Percentiles rank a stretch among this genome's conserved stretches.
Conservation (phyloP, 2,888 invertebrate species). For the Buathra laborator region DNA sequence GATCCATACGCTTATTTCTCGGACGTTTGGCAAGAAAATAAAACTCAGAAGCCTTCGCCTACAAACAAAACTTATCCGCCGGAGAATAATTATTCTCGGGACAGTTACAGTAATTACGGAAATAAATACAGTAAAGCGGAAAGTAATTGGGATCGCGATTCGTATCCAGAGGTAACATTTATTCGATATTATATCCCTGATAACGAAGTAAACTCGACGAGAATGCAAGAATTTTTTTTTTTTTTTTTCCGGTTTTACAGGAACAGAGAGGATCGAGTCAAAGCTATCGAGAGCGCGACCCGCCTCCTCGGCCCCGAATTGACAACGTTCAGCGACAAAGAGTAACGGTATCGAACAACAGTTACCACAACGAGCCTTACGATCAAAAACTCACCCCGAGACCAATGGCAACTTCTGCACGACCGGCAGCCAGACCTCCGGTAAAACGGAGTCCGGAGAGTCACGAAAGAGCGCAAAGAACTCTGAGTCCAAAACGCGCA, state of each 20-base stretch:
- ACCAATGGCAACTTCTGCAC: constrained; percentile 59
- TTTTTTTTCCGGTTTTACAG: constrained; percentile 63
- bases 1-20: constrained; percentile 84
- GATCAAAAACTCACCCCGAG: constrained; percentile 74
- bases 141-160: constrained; percentile 78
- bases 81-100: constrained; percentile 79
- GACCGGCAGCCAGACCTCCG: constrained; percentile 65
- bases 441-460: constrained; percentile 74
- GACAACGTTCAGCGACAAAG: constrained; percentile 73
- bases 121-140: constrained; percentile 80
- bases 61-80: constrained; percentile 77
- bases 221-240: background rate
- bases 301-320: constrained; percentile 74
- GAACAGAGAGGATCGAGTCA: constrained; percentile 76
- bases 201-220: background rate
- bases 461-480: constrained; percentile 73
- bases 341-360: constrained; percentile 65
- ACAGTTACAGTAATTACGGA: constrained; percentile 76
- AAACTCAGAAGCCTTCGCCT: constrained; percentile 75
- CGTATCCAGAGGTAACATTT: constrained; percentile 78
- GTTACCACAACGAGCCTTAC: constrained; percentile 75
- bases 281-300: constrained; percentile 80
- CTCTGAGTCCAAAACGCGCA: constrained; percentile 78
- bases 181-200: background rate
- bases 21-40: constrained; percentile 84